Conservation (phyloP, 1,140 invertebrate species). For the Achroia grisella region DNA sequence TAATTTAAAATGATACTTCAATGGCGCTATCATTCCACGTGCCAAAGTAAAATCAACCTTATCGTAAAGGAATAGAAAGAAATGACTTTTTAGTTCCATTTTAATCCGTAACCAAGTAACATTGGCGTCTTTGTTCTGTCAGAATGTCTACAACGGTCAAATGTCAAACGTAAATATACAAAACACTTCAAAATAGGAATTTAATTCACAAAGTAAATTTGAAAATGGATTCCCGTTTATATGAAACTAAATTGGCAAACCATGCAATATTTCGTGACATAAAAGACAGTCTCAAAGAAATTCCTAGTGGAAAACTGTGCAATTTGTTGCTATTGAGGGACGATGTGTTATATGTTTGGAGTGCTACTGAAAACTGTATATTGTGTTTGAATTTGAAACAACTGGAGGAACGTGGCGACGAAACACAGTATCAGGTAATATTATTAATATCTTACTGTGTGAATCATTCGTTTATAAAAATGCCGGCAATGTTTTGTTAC, state of each 20-base stretch:
- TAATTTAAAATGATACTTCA: too few relatives aligned
- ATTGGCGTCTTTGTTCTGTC: neutral
- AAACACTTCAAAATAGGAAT: neutral
- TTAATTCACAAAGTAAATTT: constrained; percentile 2
- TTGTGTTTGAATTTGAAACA: constrained; percentile 76
- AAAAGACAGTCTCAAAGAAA: constrained; percentile 70
- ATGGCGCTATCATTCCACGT: too few relatives aligned
- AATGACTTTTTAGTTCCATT: too few relatives aligned
- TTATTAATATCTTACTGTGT: neutral
- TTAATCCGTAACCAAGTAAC: too few relatives aligned
- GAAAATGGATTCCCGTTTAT: constrained; percentile 74
- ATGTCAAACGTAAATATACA: neutral
- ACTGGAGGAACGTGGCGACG: constrained; percentile 66
- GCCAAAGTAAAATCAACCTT: too few relatives aligned
- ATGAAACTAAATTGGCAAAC: constrained; percentile 73
- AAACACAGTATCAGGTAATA: constrained; percentile 76
- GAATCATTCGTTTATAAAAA: neutral
- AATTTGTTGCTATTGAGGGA: constrained; percentile 78
- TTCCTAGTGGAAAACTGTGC: constrained; percentile 72
- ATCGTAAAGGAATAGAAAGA: too few relatives aligned
- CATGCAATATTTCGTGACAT: constrained; percentile 76
- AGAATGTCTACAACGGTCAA: neutral
- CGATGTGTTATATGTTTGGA: constrained; percentile 79
- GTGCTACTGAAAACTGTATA: constrained; percentile 76
- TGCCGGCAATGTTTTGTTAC: constrained; percentile 3